Evolutionary conservation across 92 coral and sea anemone genomes (phyloP).

Genomic region (Anthopleura xanthogrammica): DNA sequence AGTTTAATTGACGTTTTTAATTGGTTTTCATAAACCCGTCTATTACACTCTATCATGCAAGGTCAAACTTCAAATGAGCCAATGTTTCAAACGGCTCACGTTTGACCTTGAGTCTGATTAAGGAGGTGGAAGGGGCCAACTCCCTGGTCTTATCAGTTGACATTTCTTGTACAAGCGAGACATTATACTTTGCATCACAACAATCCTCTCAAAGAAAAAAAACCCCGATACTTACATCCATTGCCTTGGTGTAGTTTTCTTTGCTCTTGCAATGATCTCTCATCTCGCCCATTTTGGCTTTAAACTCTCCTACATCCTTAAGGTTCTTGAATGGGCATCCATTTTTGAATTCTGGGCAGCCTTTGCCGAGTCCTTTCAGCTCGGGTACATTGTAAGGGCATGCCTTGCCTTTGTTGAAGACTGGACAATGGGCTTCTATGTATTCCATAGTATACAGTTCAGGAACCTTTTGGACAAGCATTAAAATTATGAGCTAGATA

Average conservation of each 20-base stretch:
- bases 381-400: constrained; percentile 23
- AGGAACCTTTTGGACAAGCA: not conserved
- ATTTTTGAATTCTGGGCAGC: constrained; percentile 32
- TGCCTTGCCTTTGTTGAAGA: constrained; percentile 27
- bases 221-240: constrained; percentile 11
- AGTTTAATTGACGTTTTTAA: too few species aligned
- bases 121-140: too few species aligned
- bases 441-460: constrained; percentile 23
- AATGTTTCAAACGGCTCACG: too few species aligned
- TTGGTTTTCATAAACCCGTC: too few species aligned
- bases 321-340: constrained; percentile 39
- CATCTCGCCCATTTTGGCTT: constrained; percentile 31
- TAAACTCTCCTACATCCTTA: constrained; percentile 33
- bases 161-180: too few species aligned
- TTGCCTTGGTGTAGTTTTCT: constrained; percentile 22
- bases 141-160: too few species aligned
- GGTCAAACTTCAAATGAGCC: too few species aligned
- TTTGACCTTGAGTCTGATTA: too few species aligned
- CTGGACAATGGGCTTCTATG: constrained; percentile 18
- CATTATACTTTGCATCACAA: too few species aligned
- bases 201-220: not conserved
- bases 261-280: constrained; percentile 35
- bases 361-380: constrained; percentile 24
- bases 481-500: too few species aligned
- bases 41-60: too few species aligned